Conservation (phyloP, 2,888 invertebrate species). For the Andrena bucephala region DNA sequence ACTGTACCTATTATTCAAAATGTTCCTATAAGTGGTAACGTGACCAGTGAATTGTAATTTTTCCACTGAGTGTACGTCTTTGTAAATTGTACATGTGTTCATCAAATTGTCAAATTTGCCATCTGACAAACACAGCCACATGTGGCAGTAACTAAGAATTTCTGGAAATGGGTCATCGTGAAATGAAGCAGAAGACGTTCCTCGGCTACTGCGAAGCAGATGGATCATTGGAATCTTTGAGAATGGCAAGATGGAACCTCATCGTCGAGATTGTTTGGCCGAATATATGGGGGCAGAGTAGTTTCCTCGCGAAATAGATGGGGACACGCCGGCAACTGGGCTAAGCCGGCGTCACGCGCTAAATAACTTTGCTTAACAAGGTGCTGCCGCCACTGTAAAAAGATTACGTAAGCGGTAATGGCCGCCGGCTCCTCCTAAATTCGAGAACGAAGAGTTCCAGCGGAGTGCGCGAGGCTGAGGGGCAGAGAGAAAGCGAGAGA, state of each 20-base stretch:
- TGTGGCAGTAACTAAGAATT: background rate
- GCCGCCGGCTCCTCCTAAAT: slow-evolving; percentile 77
- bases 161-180: background rate
- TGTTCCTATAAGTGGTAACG: too few species aligned
- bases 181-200: background rate
- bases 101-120: too few species aligned
- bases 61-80: too few species aligned
- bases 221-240: background rate
- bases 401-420: slow-evolving; percentile 78
- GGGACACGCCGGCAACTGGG: slow-evolving; percentile 13
- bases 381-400: slow-evolving; percentile 74
- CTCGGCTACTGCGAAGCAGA: background rate
- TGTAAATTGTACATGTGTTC: too few species aligned
- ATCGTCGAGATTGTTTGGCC: background rate
- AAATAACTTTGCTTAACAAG: slow-evolving; percentile 79
- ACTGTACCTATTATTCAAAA: too few species aligned
- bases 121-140: too few species aligned
- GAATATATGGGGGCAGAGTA: slow-evolving; percentile 17
- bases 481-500: slow-evolving; percentile 22
- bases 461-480: slow-evolving; percentile 60
- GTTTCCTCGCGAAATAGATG: slow-evolving; percentile 26
- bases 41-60: too few species aligned
- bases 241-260: background rate
- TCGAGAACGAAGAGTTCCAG: slow-evolving; percentile 74
- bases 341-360: slow-evolving; percentile 63